Percentiles rank a stretch among this genome's conserved stretches.
Evolutionary conservation across 1,140 invertebrate genomes (phyloP).

Genomic region (Leptestheria dahalacensis): DNA sequence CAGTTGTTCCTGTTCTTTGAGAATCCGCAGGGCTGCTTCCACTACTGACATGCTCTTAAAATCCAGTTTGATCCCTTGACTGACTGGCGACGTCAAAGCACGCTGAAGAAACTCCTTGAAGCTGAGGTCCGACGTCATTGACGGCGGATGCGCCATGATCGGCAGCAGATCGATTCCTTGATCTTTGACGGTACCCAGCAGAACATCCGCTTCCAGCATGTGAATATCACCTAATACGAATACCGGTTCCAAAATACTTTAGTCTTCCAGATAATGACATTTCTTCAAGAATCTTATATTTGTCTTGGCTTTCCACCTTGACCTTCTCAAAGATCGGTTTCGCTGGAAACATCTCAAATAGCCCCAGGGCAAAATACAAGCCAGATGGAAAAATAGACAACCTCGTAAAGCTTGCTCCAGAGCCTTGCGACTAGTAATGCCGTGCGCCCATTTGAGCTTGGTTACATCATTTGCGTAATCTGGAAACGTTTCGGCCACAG

Average conservation of each 20-base stretch:
- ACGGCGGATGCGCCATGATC: slow-evolving; percentile 74
- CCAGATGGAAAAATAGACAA: too few relatives aligned
- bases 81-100: slow-evolving; percentile 34
- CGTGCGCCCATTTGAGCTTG: slow-evolving; percentile 28
- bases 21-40: slow-evolving; percentile 40
- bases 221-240: slow-evolving; percentile 38
- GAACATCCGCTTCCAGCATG: slow-evolving; percentile 79
- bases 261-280: too few relatives aligned
- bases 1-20: slow-evolving; percentile 31
- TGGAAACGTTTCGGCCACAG: slow-evolving; percentile 17
- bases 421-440: background rate
- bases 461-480: slow-evolving; percentile 24
- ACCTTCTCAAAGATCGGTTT: too few relatives aligned
- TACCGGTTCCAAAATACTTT: background rate
- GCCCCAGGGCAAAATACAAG: too few relatives aligned
- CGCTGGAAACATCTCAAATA: too few relatives aligned
- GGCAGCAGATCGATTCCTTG: slow-evolving; percentile 34
- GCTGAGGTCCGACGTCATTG: slow-evolving; percentile 51
- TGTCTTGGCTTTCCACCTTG: too few relatives aligned
- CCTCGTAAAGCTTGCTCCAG: slow-evolving; percentile 4
- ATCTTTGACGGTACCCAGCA: slow-evolving; percentile 41
- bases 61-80: slow-evolving; percentile 70
- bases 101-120: slow-evolving; percentile 51
- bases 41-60: slow-evolving; percentile 71
- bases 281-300: too few relatives aligned